Evolutionary conservation across 2,113 vertebrate genomes (phyloP).

Genomic region (Lophochroa leadbeateri): DNA sequence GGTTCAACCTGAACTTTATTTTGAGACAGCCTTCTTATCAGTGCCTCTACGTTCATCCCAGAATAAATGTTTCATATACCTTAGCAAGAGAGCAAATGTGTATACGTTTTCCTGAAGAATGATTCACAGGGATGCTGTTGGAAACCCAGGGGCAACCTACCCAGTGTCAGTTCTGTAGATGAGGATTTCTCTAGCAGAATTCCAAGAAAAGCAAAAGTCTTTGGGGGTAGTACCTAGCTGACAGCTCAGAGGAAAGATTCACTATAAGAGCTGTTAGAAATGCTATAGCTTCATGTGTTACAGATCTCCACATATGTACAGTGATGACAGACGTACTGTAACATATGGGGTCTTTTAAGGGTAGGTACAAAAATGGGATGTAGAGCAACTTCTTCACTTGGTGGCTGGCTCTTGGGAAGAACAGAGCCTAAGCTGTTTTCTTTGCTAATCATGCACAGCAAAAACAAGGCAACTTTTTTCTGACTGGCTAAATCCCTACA

Average conservation of each 20-base stretch:
- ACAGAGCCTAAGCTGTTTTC: background rate
- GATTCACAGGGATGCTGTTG: background rate
- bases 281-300: slow-evolving; percentile 57
- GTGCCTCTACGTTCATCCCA: background rate
- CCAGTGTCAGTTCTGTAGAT: background rate
- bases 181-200: background rate
- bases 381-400: background rate
- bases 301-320: slow-evolving; percentile 49
- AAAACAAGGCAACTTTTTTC: background rate
- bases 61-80: background rate
- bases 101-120: background rate
- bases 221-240: slow-evolving; percentile 23
- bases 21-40: background rate
- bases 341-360: slow-evolving; percentile 61
- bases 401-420: background rate
- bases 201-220: background rate
- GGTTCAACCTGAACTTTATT: background rate
- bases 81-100: background rate
- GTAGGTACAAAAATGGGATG: slow-evolving; percentile 2
- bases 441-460: background rate
- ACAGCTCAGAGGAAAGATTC: slow-evolving; percentile 24
- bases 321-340: slow-evolving; percentile 63
- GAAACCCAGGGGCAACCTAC: background rate
- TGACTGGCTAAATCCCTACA: background rate
- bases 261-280: slow-evolving; percentile 55